Evolutionary conservation across 2,113 vertebrate genomes (phyloP), one percentile per base, ranked within the genome.

Genomic region (Catagonus wagneri): DNA sequence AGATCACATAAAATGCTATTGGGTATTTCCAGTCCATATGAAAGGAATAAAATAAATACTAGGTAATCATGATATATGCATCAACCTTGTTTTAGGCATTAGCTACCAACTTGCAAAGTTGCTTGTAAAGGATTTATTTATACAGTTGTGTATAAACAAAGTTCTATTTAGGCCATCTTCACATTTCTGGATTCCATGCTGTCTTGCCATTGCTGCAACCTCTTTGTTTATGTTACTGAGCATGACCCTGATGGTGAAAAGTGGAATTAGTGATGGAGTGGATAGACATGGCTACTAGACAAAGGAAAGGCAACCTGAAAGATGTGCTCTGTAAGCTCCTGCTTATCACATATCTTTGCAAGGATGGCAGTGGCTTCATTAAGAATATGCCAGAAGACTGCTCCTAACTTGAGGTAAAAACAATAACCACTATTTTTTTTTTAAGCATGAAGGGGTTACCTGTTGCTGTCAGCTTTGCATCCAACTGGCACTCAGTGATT

Each of bases 11-110:
- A 94, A 95, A 90, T 71, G 20, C 60, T 39, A 95, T 16, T 76
- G 86, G 84, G 4, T 90, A 65, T 97, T 98, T 98, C 88, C 86
- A 97, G 83, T 54, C 22, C 25, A 54, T 85, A 83, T 74, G 85
- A 80, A 92, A 72, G 61, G 39, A 69, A 83, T 83, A 89, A 95
- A 96, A 96, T 88, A 84, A 96, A 89, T 71, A 56, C 52, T 36
- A 19, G 65, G 60, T 61, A 96, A 93, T 93, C 86, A 89, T 74
- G n/a, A 80, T 65, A 29, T 54, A 79, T 36, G 54, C 17, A 69
- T 78, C n/a, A 61, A 58, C 23, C 16, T 89, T 83, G 29, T 71
- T 95, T 87, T 68, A 63, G 29, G 52, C 20, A 54, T 97, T 81
- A 84, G 9, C 15, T 86, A 66, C 16, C n/a, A 25, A 61, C 66